Evolutionary conservation across 2,797 vertebrate genomes (phyloP), one percentile per base, ranked within the genome.

Genomic region (Sphenopsis melanotis): DNA sequence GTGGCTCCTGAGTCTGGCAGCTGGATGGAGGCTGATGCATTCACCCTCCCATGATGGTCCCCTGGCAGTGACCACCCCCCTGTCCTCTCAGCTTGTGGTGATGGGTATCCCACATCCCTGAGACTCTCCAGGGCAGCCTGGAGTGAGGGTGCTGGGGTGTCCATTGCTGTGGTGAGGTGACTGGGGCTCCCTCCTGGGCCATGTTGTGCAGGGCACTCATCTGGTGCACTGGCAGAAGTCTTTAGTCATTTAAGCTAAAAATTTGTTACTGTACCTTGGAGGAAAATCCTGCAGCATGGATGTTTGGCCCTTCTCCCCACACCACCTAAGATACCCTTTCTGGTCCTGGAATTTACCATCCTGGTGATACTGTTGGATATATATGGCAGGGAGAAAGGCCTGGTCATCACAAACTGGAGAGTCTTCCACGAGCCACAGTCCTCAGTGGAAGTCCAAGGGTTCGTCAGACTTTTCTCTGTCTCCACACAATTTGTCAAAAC

Each of bases 121-220:
- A 71, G 36, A 36, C 4, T 79, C 26, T 50, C 15, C 30, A 61
- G 23, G 10, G 15, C 26, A 66, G 30, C 5, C 23, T 1, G 0
- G 8, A 30, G 15, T 46, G 26, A 64, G 19, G 8, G 7, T 8
- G 1, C 3, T 63, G 47, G 6, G 8, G 34, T 29, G 5, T 79
- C 52, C 24, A 14, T 11, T 63, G 19, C 7, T 76, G 50, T 90
- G 34, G 16, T 24, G 15, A 71, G 23, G 18, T 49, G 46, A 41
- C 8, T 8, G 15, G 6, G 23, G 5, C 2, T 71, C 16, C 19
- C 19, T 82, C 15, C 42, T 0, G 0, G 29, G 22, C 6, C 2
- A 1, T 9, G 29, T 41, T 42, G 42, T 10, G 42, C 42, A 42
- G 42, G 9, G 42, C 42, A 42, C 12, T 91, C 18, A 20, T 55